Evolutionary conservation across 2,113 vertebrate genomes (phyloP).

Genomic region (Laticauda colubrina): DNA sequence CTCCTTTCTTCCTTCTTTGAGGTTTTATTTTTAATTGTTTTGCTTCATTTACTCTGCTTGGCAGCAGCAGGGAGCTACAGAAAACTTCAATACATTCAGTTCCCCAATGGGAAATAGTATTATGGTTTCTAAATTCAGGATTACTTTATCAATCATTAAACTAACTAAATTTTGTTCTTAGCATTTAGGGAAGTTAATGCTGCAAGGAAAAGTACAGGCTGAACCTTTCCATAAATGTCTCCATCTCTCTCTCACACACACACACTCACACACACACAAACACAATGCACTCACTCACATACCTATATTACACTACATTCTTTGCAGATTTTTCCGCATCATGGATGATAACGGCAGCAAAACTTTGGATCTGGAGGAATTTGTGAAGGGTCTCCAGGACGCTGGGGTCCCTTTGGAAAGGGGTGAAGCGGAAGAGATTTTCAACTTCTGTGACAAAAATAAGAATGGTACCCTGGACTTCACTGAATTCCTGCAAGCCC

Average conservation of each 20-base stretch:
- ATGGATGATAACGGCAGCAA: conserved; percentile 68
- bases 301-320: neutral
- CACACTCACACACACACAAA: neutral
- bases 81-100: neutral
- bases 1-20: neutral
- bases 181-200: neutral
- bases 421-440: conserved; percentile 57
- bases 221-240: neutral
- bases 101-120: neutral
- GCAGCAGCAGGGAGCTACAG: neutral
- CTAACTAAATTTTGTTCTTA: neutral
- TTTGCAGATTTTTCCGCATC: conserved; percentile 67
- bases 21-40: neutral
- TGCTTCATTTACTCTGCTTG: neutral
- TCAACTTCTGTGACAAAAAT: conserved; percentile 64
- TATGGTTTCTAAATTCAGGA: neutral
- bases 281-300: neutral
- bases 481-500: conserved; percentile 68
- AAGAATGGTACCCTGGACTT: conserved; percentile 68
- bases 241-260: neutral
- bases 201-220: neutral
- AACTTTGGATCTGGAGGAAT: conserved; percentile 63
- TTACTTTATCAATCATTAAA: neutral
- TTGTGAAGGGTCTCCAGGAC: conserved; percentile 62
- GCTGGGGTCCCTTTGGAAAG: conserved; percentile 59